Evolutionary conservation across 2,888 invertebrate genomes (phyloP).

Genomic region (Leucozona laternaria): DNA sequence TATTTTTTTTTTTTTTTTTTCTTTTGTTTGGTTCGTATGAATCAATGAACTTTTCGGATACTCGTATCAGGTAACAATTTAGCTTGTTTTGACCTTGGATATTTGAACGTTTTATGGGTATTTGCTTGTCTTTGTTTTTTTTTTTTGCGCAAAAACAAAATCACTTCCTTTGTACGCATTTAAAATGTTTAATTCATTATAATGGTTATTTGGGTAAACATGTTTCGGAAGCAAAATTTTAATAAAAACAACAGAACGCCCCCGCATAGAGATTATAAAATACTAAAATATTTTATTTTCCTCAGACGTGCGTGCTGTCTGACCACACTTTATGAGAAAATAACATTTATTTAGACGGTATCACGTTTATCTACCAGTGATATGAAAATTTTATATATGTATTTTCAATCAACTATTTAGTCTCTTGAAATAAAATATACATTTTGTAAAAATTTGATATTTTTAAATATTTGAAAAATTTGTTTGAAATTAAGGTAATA

Average conservation of each 20-base stretch:
- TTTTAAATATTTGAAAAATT: neutral
- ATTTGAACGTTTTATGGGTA: slow-evolving; percentile 11
- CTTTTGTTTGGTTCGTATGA: neutral
- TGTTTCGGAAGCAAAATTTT: slow-evolving; percentile 18
- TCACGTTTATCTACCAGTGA: too few species aligned
- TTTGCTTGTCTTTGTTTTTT: neutral
- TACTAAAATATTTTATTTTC: neutral
- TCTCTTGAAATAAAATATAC: too few species aligned
- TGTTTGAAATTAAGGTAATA: neutral
- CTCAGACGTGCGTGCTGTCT: neutral
- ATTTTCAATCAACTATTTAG: too few species aligned
- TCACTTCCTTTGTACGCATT: slow-evolving; percentile 30
- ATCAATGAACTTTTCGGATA: slow-evolving; percentile 16
- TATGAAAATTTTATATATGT: too few species aligned
- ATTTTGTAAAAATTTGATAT: neutral
- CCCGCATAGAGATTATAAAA: slow-evolving; percentile 11
- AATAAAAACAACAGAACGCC: slow-evolving; percentile 12
- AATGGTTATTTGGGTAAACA: slow-evolving; percentile 10
- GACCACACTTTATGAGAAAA: slow-evolving; percentile 18
- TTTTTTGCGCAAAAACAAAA: neutral
- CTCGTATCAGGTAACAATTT: slow-evolving; percentile 9
- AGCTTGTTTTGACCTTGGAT: neutral
- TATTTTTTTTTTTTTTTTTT: neutral
- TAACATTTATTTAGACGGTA: slow-evolving; percentile 7
- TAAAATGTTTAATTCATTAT: slow-evolving; percentile 12